Evolutionary conservation across 2,888 invertebrate species (phyloP), one percentile per base, ranked within the genome.

Genomic region (Andrena praecox): DNA sequence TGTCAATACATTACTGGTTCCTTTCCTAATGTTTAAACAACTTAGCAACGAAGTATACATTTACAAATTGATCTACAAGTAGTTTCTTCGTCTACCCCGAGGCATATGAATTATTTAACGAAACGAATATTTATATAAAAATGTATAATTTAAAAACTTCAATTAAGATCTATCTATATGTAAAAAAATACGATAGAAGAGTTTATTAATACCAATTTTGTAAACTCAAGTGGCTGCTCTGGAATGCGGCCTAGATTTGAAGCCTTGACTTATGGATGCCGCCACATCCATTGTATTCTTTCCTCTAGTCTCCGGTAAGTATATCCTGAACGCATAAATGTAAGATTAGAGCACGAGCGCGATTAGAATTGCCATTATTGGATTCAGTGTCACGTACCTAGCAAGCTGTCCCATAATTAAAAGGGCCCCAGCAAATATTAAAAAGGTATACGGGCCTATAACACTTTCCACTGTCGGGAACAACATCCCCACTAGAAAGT

Each of bases 401-500:
- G 96, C 94, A 87, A 97, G 96, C 10, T 95, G 87, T 80, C 95
- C 95, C 0, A 97, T 94, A 0, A 94, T 91, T 1, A 95, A 91
- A 3, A 95, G 96, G 80, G 95, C 89, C 0, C 91, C 93, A 0
- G 96, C 95, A 94, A 98, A 98, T 71, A 97, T 95, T n/a, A 97
- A 94, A 93, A 98, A 98, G 7, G 96, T 96, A 89, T 96, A 96
- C 2, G 97, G 95, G 0, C 97, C 97, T 85, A 97, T 95, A 42
- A 94, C 89, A 20, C 93, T 93, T 84, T 96, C 94, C 92, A 98
- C 92, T 12, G 94, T 93, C 8, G 96, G 96, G 94, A 98, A 98
- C 27, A 96, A 94, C 95, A 98, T 96, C 48, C 97, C 98, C 82
- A 99, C 96, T 6, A 97, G 91, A 93, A 98, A 97, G 95, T 98